These are phyloP conservation scores for Empis stercorea DNA, from an alignment of 2,888 invertebrate genomes.

Conservation along the genomic window DNA sequence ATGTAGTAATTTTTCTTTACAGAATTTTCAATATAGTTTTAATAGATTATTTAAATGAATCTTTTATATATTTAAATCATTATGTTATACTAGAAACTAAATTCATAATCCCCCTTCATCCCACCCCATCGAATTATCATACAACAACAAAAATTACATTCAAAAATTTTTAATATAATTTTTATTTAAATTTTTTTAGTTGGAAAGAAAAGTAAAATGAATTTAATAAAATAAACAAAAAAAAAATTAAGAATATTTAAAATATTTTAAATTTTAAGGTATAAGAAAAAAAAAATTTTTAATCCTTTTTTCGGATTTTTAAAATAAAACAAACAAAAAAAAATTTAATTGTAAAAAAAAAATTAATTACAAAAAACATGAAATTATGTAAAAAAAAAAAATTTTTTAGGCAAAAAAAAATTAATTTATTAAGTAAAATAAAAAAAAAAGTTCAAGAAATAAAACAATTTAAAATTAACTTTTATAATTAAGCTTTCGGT, in stretches of 20 bases:
- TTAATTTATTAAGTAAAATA: conserved; percentile 6
- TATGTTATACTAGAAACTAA: too few relatives aligned
- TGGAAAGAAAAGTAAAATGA: background rate
- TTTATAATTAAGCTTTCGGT: conserved; percentile 37
- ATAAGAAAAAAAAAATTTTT: too few relatives aligned
- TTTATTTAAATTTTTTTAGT: background rate
- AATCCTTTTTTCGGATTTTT: too few relatives aligned
- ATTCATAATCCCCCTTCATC: too few relatives aligned
- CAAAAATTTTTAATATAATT: conserved; percentile 7
- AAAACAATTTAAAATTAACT: too few relatives aligned
- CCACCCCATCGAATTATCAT: too few relatives aligned
- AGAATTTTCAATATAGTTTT: too few relatives aligned
- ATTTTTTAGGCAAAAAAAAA: conserved; percentile 17
- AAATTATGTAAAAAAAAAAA: conserved; percentile 18
- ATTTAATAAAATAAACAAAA: conserved; percentile 1
- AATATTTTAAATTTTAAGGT: too few relatives aligned
- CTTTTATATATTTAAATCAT: too few relatives aligned
- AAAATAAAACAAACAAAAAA: conserved; percentile 1
- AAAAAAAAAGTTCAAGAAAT: conserved; percentile 1
- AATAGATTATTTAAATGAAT: too few relatives aligned
- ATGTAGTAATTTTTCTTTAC: too few relatives aligned
- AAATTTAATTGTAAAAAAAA: conserved; percentile 8
- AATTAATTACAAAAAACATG: conserved; percentile 13
- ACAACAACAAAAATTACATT: conserved; percentile 2
- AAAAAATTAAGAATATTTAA: too few relatives aligned